phyloP scores from a whole-genome alignment of 2,888 invertebrate genomes.

The Aleiodes testaceus region DNA sequence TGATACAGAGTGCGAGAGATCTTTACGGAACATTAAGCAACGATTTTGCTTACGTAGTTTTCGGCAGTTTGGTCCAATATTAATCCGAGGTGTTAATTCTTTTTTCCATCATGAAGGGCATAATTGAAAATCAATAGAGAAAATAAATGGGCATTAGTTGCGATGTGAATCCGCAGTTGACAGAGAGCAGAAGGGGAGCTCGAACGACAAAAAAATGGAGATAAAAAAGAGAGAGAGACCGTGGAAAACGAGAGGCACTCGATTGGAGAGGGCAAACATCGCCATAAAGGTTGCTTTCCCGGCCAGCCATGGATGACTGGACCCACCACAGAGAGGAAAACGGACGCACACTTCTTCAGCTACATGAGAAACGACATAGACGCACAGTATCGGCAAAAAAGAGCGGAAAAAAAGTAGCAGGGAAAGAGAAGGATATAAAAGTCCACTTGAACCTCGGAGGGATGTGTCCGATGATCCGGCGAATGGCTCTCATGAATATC shows the following conservation, averaged over 20 bases:
- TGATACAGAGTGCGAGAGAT: slow-evolving; percentile 39
- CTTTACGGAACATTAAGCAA: slow-evolving; percentile 41
- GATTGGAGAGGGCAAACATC: slow-evolving; percentile 64
- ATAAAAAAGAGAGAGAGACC: slow-evolving; percentile 55
- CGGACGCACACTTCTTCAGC: slow-evolving; percentile 44
- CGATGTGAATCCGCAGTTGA: slow-evolving; percentile 51
- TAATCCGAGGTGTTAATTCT: neutral
- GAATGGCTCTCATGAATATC: slow-evolving; percentile 59
- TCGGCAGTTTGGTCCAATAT: no score
- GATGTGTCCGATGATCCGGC: slow-evolving; percentile 48
- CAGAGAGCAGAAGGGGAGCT: slow-evolving; percentile 47
- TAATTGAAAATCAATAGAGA: slow-evolving; percentile 20
- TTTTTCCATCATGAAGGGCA: neutral
- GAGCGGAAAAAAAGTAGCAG: slow-evolving; percentile 40
- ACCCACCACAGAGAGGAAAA: slow-evolving; percentile 56
- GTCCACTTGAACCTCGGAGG: slow-evolving; percentile 64
- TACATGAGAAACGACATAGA: slow-evolving; percentile 49
- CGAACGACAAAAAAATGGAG: slow-evolving; percentile 31
- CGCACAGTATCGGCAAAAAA: slow-evolving; percentile 40
- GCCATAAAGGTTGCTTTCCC: slow-evolving; percentile 64
- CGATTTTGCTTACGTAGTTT: neutral
- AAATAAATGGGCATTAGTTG: slow-evolving; percentile 16
- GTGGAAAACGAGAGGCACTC: slow-evolving; percentile 61
- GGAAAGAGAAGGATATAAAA: slow-evolving; percentile 55
- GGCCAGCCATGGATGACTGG: slow-evolving; percentile 55